Evolutionary conservation across 2,888 invertebrate species (phyloP), one percentile per base, ranked within the genome.

Genomic region (Thereva unica): DNA sequence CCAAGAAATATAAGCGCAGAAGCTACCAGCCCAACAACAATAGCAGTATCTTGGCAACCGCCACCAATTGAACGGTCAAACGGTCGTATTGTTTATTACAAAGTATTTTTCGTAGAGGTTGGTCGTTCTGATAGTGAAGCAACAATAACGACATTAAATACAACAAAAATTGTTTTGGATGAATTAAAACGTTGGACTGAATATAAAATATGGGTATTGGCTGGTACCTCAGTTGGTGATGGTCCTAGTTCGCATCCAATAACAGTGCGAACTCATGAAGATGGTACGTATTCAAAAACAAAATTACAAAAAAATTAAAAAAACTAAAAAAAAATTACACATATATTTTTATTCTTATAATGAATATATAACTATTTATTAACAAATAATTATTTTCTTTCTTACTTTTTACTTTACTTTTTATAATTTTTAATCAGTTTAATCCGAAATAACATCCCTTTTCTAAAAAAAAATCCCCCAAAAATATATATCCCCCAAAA

Each of bases 141-240:
- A 63, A 87, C 87, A 68, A 87, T 90, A 77, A 87, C 89, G 82
- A 91, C 86, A 79, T 86, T 91, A 78, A 92, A 91, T 83, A 86
- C 86, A 78, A 92, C 92, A 69, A 85, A 86, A 77, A 90, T 92
- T 83, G 84, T 90, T 71, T 85, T 97, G 83, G 92, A 93, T 80
- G 93, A 94, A 82, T 87, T 97, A 77, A 90, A 91, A 80, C 90
- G 92, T 71, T 97, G 95, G 95, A 96, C 96, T 69, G 91, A 93
- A 82, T 98, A 98, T 86, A 90, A 94, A 82, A 90, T 98, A 77
- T 95, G 95, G 95, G 93, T 97, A 77, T 85, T 95, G 75, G 97
- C 97, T 72, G 95, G 95, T 78, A 98, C 97, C 75, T 90, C 90
- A 77, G 94, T 97, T 74, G 98, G 98, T 78, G 95, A 96, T 83